Evolutionary conservation across 2,888 invertebrate species (phyloP), one percentile per base, ranked within the genome.

Genomic region (Chironomus tentans): DNA sequence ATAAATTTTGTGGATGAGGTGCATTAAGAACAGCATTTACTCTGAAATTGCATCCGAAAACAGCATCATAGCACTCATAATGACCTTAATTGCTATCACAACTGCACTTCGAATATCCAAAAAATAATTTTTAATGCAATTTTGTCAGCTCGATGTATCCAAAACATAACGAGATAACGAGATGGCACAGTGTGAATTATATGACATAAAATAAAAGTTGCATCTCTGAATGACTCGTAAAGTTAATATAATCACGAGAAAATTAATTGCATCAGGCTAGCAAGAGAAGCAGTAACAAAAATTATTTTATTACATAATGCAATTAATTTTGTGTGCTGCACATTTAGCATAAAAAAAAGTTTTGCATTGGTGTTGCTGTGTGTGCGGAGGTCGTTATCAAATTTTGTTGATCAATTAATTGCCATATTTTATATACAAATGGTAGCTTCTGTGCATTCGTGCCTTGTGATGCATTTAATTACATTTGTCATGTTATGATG

Each of bases 241-340:
- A 70, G n/a, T 21, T 70, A 70, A 47, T 70, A 18, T 62, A 72
- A 72, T 74, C 68, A 68, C 62, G 72, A 61, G 56, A 65, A 65
- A 73, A 22, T 73, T 73, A 74, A 74, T 74, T 74, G 65, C 68
- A 38, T 47, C 22, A 71, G 56, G 38, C 62, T 22, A 38, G 38
- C 38, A 38, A n/a, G 38, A 38, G 28, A 28, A 18, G 56, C 28
- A 72, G 46, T 24, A 22, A 72, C 28, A 6, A n/a, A 48, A 28
- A 56, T 56, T 18, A 13, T 50, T 10, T 61, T 24, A 38, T 48
- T 70, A 22, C 70, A 70, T 70, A 70, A 70, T 21, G 48, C 21
- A 74, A 72, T 72, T 61, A 72, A 72, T 38, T 61, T 15, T 46
- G 28, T 38, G 38, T 38, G 38, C 38, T 28, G 28, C 50, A n/a